phyloP scores from a whole-genome alignment of 2,113 vertebrate genomes.

The Tupaia tana region DNA sequence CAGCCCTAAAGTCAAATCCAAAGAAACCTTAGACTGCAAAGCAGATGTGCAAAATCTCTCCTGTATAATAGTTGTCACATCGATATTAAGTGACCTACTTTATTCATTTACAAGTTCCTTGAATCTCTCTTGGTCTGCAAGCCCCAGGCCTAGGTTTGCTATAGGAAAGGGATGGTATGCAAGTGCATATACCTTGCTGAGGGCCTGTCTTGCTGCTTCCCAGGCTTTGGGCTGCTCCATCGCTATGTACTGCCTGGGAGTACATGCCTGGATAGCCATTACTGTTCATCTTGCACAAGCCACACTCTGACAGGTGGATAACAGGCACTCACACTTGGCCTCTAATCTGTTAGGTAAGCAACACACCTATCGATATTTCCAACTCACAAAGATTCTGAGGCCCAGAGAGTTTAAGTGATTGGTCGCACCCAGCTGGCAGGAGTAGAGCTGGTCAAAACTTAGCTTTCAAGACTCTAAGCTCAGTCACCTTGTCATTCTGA shows the following conservation, averaged over 20 bases:
- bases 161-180: conserved; percentile 46
- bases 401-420: background rate
- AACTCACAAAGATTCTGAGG: conserved; percentile 14
- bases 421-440: background rate
- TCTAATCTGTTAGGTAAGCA: background rate
- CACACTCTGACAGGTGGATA: background rate
- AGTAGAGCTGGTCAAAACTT: background rate
- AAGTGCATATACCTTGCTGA: conserved; percentile 61
- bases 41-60: conserved; percentile 73
- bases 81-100: conserved; percentile 83
- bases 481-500: background rate
- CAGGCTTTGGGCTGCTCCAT: background rate
- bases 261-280: background rate
- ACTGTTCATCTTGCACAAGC: background rate
- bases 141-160: conserved; percentile 64
- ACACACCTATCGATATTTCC: background rate
- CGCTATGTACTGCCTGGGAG: background rate
- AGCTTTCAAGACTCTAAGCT: background rate
- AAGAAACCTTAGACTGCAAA: background rate
- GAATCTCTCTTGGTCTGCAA: conserved; percentile 83
- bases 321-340: background rate
- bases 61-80: conserved; percentile 76
- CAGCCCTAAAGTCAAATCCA: background rate
- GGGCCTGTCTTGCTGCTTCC: too few relatives aligned
- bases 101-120: conserved; percentile 84